These are phyloP conservation scores for Remorina albescens DNA, from an alignment of 2,797 vertebrate genomes.

Conservation along the genomic window DNA sequence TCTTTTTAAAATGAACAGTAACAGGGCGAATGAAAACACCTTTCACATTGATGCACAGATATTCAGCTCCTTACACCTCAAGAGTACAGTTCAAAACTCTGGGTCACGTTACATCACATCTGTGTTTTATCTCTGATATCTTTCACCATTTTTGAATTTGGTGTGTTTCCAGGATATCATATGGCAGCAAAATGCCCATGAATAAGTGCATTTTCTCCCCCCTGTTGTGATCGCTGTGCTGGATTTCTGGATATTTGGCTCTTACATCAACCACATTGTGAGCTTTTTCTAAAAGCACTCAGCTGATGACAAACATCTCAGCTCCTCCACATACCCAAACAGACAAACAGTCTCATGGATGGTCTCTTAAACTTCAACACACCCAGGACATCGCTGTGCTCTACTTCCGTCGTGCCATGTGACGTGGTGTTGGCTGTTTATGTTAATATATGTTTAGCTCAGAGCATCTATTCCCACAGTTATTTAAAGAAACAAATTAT, in stretches of 20 bases:
- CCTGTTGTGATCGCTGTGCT: conserved; percentile 7
- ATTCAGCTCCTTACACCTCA: background rate
- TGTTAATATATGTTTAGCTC: conserved; percentile 66
- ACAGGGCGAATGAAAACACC: background rate
- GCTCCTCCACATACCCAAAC: background rate
- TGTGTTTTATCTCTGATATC: conserved; percentile 15
- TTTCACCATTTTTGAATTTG: conserved; percentile 8
- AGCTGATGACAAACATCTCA: conserved; percentile 14
- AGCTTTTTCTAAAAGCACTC: conserved; percentile 10
- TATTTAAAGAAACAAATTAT: conserved; percentile 85
- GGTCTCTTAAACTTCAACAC: background rate
- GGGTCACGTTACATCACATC: conserved; percentile 17
- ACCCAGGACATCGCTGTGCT: conserved; percentile 19
- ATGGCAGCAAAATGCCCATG: conserved; percentile 14
- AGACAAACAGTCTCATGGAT: background rate
- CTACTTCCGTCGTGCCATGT: conserved; percentile 8
- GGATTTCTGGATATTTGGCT: conserved; percentile 25
- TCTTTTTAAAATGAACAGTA: conserved; percentile 27
- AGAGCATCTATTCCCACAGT: conserved; percentile 64
- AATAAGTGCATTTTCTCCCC: conserved; percentile 1
- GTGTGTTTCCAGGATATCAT: conserved; percentile 27
- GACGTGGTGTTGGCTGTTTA: conserved; percentile 49
- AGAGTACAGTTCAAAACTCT: background rate
- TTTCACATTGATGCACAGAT: background rate
- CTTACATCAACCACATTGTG: conserved; percentile 34